Percentiles rank a stretch among this genome's conserved stretches.
These are phyloP conservation scores for Heliconius hewitsoni DNA, from an alignment of 1,140 invertebrate species.

Conservation along the genomic window DNA sequence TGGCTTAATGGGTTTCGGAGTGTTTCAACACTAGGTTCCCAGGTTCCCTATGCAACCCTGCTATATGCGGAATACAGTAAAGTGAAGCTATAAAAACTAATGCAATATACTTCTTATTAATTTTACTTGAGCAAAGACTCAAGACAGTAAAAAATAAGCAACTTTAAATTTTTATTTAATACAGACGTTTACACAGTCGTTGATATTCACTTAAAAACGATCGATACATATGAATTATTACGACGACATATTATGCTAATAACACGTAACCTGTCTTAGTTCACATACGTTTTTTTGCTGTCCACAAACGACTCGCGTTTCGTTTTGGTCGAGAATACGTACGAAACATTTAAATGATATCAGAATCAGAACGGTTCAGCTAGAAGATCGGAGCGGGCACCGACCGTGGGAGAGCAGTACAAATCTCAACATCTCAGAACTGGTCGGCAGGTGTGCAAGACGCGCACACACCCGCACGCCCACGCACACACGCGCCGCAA, in stretches of 20 bases:
- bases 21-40: too few species aligned
- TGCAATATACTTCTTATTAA: not conserved
- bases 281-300: slow-evolving; percentile 32
- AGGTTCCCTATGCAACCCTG: too few species aligned
- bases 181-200: not conserved
- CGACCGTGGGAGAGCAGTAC: slow-evolving; percentile 78
- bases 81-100: not conserved
- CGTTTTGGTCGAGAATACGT: slow-evolving; percentile 26
- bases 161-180: not conserved
- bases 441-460: slow-evolving; percentile 78
- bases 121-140: not conserved
- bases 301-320: slow-evolving; percentile 29
- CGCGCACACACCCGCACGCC: slow-evolving; percentile 47
- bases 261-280: slow-evolving; percentile 29
- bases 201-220: not conserved
- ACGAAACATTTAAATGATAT: slow-evolving; percentile 75
- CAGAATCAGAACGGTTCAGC: slow-evolving; percentile 68
- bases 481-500: slow-evolving; percentile 40
- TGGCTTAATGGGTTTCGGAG: too few species aligned
- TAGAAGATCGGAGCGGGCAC: slow-evolving; percentile 73
- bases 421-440: slow-evolving; percentile 81
- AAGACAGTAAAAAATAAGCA: not conserved
- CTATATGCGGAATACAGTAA: too few species aligned
- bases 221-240: slow-evolving; percentile 17
- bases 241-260: slow-evolving; percentile 24